phyloP scores from a whole-genome alignment of 2,888 invertebrate genomes.

The Stenotaenia linearis region DNA sequence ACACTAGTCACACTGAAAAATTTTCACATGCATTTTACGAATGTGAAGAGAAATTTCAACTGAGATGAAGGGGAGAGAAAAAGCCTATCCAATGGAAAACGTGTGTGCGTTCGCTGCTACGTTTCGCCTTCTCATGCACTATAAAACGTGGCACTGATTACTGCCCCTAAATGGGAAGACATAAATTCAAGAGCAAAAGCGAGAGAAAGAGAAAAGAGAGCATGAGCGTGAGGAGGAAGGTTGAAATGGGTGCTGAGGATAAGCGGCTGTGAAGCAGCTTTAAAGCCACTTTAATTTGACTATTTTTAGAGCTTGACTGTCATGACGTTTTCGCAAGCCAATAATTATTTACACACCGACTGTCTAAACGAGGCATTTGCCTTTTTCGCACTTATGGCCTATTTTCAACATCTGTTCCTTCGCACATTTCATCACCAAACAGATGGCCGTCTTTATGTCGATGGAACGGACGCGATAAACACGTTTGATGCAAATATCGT shows the following conservation, averaged over 20 bases:
- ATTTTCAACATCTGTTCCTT: constrained; percentile 17
- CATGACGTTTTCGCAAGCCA: constrained; percentile 12
- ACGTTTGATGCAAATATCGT: neutral
- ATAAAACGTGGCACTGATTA: constrained; percentile 26
- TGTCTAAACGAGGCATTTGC: constrained; percentile 11
- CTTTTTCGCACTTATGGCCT: neutral
- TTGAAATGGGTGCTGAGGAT: constrained; percentile 20
- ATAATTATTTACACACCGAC: constrained; percentile 23
- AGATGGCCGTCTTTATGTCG: constrained; percentile 8
- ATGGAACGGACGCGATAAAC: neutral
- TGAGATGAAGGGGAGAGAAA: constrained; percentile 21
- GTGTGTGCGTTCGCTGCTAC: constrained; percentile 24
- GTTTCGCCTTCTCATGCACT: constrained; percentile 26
- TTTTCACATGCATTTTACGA: constrained; percentile 20
- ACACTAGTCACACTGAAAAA: constrained; percentile 7
- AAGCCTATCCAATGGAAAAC: constrained; percentile 24
- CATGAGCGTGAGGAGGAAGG: neutral
- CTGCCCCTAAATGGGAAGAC: constrained; percentile 26
- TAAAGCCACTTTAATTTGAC: constrained; percentile 23
- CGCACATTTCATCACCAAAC: constrained; percentile 1
- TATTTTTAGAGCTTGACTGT: constrained; percentile 17
- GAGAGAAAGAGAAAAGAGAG: constrained; percentile 3
- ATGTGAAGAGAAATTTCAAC: constrained; percentile 20
- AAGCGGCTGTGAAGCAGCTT: constrained; percentile 16
- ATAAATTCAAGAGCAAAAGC: constrained; percentile 26